These are phyloP conservation scores for Platorchestia sp. DNA, from an alignment of 1,140 invertebrate species.

Conservation along the genomic window DNA sequence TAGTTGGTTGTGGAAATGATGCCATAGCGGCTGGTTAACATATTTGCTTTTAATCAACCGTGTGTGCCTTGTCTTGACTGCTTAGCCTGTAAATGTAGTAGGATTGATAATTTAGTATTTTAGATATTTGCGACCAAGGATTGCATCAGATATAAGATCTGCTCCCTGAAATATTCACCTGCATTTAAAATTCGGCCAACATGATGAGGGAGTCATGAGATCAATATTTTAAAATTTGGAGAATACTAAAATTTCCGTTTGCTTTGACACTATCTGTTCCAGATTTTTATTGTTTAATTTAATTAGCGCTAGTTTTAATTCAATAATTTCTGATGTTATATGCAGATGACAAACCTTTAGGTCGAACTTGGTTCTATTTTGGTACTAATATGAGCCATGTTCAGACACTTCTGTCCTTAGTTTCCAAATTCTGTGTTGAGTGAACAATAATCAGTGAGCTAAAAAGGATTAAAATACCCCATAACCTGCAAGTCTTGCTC, in stretches of 20 bases:
- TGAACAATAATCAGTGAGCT: not conserved
- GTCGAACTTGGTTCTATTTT: not conserved
- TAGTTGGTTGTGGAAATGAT: too few species aligned
- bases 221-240: not conserved
- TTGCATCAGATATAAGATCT: too few species aligned
- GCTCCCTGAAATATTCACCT: too few species aligned
- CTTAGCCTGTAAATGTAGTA: too few species aligned
- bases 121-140: too few species aligned
- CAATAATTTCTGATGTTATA: not conserved
- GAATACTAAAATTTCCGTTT: not conserved
- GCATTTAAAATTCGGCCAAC: too few species aligned
- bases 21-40: too few species aligned
- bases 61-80: too few species aligned
- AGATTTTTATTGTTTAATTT: not conserved
- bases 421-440: not conserved
- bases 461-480: not conserved
- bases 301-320: not conserved
- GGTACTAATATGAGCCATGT: not conserved
- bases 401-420: not conserved
- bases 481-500: too few species aligned
- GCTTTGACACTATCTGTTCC: not conserved
- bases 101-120: too few species aligned
- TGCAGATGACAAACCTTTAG: not conserved
- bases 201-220: not conserved
- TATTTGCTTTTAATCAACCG: too few species aligned